Evolutionary conservation across 2,113 vertebrate genomes (phyloP).

Genomic region (Paralichthys olivaceus): DNA sequence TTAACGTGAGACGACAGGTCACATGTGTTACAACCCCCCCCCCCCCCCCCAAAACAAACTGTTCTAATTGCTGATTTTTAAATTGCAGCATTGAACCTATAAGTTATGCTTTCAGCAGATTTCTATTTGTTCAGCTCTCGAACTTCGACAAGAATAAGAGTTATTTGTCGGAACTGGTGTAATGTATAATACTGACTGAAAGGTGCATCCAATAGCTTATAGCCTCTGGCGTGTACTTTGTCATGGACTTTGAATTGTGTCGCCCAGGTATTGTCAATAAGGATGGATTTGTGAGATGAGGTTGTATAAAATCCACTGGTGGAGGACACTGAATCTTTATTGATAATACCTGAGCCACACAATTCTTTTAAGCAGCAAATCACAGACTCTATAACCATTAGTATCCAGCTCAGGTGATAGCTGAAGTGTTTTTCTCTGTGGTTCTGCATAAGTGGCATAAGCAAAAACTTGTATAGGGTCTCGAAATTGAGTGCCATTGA

Average conservation of each 20-base stretch:
- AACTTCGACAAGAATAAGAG: neutral
- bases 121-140: neutral
- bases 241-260: neutral
- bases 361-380: neutral
- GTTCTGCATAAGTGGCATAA: neutral
- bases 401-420: neutral
- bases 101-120: no score
- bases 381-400: slow-evolving; percentile 1
- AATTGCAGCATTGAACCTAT: no score
- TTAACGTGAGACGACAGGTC: no score
- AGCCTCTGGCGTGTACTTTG: neutral
- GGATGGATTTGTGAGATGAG: neutral
- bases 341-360: neutral
- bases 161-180: neutral
- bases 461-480: neutral
- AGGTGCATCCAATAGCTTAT: neutral
- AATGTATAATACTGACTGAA: neutral
- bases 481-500: neutral
- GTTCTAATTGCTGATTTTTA: no score
- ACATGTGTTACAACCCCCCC: neutral
- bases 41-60: neutral
- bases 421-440: neutral
- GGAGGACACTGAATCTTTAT: neutral
- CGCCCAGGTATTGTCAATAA: neutral
- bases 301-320: neutral